phyloP scores from a whole-genome alignment of 2,113 vertebrate genomes.

The Brachyhypopomus gauderio region DNA sequence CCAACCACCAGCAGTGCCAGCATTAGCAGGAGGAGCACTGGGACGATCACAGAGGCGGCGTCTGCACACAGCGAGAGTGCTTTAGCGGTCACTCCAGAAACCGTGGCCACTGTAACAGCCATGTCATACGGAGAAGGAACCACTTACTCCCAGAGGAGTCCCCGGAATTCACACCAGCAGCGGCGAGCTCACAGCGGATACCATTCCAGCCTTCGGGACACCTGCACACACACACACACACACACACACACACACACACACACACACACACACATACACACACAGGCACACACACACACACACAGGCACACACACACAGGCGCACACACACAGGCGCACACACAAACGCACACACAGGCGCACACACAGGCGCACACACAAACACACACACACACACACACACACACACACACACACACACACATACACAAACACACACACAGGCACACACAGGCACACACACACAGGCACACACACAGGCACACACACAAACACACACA shows the following conservation, averaged over 20 bases:
- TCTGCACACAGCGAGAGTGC: slow-evolving; percentile 63
- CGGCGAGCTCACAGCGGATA: slow-evolving; percentile 66
- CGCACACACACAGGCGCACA: no score
- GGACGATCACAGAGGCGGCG: slow-evolving; percentile 82
- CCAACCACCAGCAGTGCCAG: slow-evolving; percentile 80
- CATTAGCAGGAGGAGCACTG: slow-evolving; percentile 83
- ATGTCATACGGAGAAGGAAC: not conserved
- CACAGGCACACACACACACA: no score
- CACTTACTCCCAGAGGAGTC: slow-evolving; percentile 67
- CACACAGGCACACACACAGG: no score
- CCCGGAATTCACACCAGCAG: slow-evolving; percentile 49
- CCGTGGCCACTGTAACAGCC: not conserved
- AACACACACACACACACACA: no score
- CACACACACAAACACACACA: no score
- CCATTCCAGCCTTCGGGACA: slow-evolving; percentile 71
- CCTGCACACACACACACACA: slow-evolving; percentile 57
- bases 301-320: no score
- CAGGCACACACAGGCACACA: no score
- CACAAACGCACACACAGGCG: no score
- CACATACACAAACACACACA: no score
- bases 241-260: not conserved
- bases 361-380: no score
- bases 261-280: not conserved
- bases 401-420: no score
- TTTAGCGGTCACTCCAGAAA: not conserved